These are phyloP conservation scores for Lottia scabra DNA, from an alignment of 2,888 invertebrate genomes.

Conservation along the genomic window DNA sequence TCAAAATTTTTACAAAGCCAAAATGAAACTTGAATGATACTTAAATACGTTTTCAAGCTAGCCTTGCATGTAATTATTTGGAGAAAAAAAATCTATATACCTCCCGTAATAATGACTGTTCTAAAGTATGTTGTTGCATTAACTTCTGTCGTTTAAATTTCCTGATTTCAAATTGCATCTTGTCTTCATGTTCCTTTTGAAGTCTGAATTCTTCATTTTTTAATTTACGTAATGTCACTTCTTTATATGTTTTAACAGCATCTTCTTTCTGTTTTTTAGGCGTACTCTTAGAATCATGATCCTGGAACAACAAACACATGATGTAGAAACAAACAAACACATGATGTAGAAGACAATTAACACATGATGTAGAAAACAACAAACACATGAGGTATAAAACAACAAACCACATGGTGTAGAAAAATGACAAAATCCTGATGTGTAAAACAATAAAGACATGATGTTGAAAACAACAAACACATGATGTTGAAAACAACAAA, in stretches of 20 bases:
- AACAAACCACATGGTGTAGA: no score
- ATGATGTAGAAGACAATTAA: no score
- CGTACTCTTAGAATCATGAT: constrained; percentile 50
- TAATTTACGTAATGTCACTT: constrained; percentile 90
- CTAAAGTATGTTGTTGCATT: constrained; percentile 86
- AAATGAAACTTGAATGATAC: no score
- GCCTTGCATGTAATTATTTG: no score
- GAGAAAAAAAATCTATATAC: constrained; percentile 70
- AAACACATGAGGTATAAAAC: no score
- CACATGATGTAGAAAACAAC: no score
- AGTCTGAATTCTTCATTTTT: constrained; percentile 89
- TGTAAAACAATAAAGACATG: no score
- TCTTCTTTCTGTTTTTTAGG: constrained; percentile 65
- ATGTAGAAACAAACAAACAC: neutral
- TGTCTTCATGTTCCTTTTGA: constrained; percentile 88
- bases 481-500: no score
- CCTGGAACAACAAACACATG: constrained; percentile 30
- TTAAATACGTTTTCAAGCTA: no score
- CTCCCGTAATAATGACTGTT: constrained; percentile 90
- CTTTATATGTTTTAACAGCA: constrained; percentile 76
- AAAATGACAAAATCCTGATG: no score
- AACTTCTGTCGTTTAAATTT: constrained; percentile 92
- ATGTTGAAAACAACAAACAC: no score
- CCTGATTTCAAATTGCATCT: constrained; percentile 91
- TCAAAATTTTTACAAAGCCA: no score